These are phyloP conservation scores for Apamea anceps DNA, from an alignment of 2,888 invertebrate genomes.

Conservation along the genomic window DNA sequence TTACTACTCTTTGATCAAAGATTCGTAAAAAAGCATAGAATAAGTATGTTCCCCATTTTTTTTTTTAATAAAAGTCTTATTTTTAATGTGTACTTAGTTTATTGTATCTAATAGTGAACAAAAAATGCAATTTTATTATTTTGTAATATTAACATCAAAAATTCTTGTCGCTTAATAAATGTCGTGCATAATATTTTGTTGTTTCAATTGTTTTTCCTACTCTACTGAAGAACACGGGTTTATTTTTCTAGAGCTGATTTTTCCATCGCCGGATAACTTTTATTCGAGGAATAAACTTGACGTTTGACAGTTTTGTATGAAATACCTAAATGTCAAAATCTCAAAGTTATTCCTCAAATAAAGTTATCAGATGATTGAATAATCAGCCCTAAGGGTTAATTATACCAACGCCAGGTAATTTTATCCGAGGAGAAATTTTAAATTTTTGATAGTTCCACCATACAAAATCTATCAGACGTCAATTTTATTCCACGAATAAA, in stretches of 20 bases:
- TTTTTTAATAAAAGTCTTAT: neutral
- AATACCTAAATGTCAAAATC: no score
- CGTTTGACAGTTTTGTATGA: no score
- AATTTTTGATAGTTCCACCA: no score
- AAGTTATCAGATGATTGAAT: no score
- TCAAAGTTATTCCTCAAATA: no score
- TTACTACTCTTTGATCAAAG: neutral
- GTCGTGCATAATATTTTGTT: conserved; percentile 34
- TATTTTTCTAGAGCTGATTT: neutral
- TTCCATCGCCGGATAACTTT: no score
- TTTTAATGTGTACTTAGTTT: neutral
- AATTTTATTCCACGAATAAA: no score
- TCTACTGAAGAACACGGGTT: neutral
- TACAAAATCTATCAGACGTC: no score
- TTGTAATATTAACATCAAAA: conserved; percentile 30
- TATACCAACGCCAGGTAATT: no score
- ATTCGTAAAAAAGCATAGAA: neutral
- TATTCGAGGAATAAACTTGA: no score
- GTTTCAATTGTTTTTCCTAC: neutral
- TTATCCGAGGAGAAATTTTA: no score
- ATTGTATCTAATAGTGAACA: conserved; percentile 28
- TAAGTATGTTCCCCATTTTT: neutral
- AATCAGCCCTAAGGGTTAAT: no score
- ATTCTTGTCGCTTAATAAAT: conserved; percentile 38
- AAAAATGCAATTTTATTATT: conserved; percentile 43